phyloP scores from a whole-genome alignment of 2,797 vertebrate species.

The Esox lucius region DNA sequence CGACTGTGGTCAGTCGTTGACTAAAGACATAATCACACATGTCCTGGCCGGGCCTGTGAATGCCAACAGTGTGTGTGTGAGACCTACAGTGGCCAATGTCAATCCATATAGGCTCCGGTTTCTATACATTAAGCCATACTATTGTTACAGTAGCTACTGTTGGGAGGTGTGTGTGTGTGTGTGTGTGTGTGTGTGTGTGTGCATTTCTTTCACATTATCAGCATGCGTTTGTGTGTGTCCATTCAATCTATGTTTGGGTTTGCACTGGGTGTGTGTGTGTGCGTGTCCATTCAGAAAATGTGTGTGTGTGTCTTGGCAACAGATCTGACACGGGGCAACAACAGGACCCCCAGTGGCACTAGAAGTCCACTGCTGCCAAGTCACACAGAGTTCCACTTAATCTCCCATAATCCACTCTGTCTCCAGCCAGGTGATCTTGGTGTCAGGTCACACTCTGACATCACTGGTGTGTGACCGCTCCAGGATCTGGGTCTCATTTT shows the following conservation, averaged over 20 bases:
- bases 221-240: constrained; percentile 32
- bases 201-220: constrained; percentile 9
- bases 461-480: constrained; percentile 2
- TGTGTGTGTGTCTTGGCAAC: constrained; percentile 58
- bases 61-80: constrained; percentile 48
- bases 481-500: constrained; percentile 13
- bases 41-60: constrained; percentile 46
- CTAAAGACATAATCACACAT: constrained; percentile 40
- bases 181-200: constrained; percentile 15
- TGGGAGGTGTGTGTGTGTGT: constrained; percentile 8
- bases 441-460: constrained; percentile 26
- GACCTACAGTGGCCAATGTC: constrained; percentile 58
- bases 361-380: constrained; percentile 55
- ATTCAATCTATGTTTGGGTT: constrained; percentile 27
- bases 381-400: constrained; percentile 64
- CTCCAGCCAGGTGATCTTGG: constrained; percentile 71
- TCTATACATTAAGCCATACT: constrained; percentile 57
- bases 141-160: constrained; percentile 77
- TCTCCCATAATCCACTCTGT: constrained; percentile 73
- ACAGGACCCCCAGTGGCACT: constrained; percentile 53
- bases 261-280: constrained; percentile 18
- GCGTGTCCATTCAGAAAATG: constrained; percentile 12
- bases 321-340: constrained; percentile 64
- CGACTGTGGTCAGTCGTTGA: constrained; percentile 64
- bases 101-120: constrained; percentile 56